Base-by-base conservation (phyloP, 2,797 vertebrate genomes). In the Malacoraja senta region DNA sequence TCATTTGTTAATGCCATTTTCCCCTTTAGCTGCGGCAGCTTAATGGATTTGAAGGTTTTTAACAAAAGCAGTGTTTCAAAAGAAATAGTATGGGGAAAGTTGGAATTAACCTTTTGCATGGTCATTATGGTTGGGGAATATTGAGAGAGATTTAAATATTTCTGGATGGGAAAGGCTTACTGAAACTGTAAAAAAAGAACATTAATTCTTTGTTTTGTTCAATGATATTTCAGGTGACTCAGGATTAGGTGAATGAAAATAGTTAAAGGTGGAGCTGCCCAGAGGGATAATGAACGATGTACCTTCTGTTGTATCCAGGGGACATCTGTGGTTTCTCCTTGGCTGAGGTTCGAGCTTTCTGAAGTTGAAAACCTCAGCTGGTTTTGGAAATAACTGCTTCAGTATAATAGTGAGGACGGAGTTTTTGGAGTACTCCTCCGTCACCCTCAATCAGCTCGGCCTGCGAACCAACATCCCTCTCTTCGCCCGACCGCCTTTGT, bases 101-200 rank as follows among this genome's bases (percentile, higher is more conserved):
- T 68, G 17, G 84, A 88, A 88, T 88, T 88, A 88, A 88, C 63
- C 63, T 63, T 88, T 88, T 32, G 17, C 15, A 21, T 35, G 63
- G 24, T 32, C 61, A 88, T 88, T 8, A 32, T 35, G 58, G 8
- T 65, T 65, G 32, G 32, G 63, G 61, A 8, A 65, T 65, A 35
- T 88, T 65, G 13, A 65, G 84, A 32, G 29, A 88, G 13, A 19
- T 65, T 65, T 68, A 35, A 68, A 32, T 24, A 76, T n/a, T 74
- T 76, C 68, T 53, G 90, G 13, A 92, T 63, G 90, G 8, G 90
- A 92, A 92, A 92, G 65, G 71, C 84, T 35, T 21, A 68, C 63
- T 65, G 61, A n/a, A 68, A 21, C n/a, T 35, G n/a, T 35, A 68
- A 88, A 53, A 53, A 68, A 68, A 29, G 83, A 63, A 13, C 26